Base-by-base conservation (phyloP, 30 jellyfish, hydroid and myxozoan species). In the Aurelia sp. region DNA sequence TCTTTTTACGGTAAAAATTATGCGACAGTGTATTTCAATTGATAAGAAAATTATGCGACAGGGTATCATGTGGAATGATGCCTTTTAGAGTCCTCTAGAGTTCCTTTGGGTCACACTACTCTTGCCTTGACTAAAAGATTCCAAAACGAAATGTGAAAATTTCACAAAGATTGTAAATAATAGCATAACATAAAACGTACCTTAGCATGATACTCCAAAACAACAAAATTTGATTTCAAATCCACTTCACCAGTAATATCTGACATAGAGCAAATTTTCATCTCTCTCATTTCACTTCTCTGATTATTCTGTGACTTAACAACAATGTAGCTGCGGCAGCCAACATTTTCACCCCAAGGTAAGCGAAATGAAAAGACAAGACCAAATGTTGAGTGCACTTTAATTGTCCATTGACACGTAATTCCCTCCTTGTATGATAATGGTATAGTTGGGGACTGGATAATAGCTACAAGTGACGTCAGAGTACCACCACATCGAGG, bases 361-460 rank as follows among this genome's bases (percentile, higher is more conserved):
- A 93, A 70, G 50, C 78, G 79, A 60, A 93, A 52, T n/a, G 87
- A 67, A 19, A 93, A 22, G 58, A 79, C 86, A 13, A 93, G 61
- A 41, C 88, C 88, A 19, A 59, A 76, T 16, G 76, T 85, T 0
- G 47, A 31, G 21, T 94, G 73, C 50, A 78, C 86, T 41, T 61
- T 71, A 22, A 93, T 64, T 55, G 31, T 38, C 98, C 98, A 93
- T 11, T 51, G 87, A 67, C 98, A 93, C 40, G 31, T 47, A 41
- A 93, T 80, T 13, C 72, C 91, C 30, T 77, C 73, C 31, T 52
- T 70, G 82, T 93, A 73, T 16, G 97, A 80, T 11, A 86, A 22
- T 27, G 98, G 96, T 17, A 93, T 77, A 19, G 17, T 58, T 17
- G 98, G 98, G 8, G 98, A 76, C 51, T 76, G 52, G 20, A 93